Base-by-base conservation (phyloP, 2,113 vertebrate species). In the Ammodytes marinus region DNA sequence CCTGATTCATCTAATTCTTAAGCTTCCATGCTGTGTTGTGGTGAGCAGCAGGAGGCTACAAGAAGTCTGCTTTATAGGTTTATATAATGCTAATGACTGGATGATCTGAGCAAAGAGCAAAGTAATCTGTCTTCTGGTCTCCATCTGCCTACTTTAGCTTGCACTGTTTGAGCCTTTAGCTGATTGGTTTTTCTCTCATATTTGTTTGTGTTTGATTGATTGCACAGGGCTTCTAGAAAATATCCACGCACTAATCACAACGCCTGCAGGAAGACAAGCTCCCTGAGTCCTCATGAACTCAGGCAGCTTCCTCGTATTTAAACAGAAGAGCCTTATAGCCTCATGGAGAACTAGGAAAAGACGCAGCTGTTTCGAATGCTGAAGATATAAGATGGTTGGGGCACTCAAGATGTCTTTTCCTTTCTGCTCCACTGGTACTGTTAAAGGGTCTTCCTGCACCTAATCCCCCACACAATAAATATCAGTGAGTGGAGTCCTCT, bases 391-490 rank as follows among this genome's bases (percentile, higher is more conserved):
- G 84, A 79, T 69, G 53, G 77, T 49, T n/a, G 39, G 54, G 58
- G 80, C 78, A 89, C 85, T 92, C 85, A 91, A 92, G 52, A 89
- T 83, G 83, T 91, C 91, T 65, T 86, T 88, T 77, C 82, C 84
- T 88, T 84, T 91, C 85, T 90, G 91, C 88, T 91, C 77, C 27
- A 46, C 70, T 93, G 90, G 80, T 81, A 76, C 86, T 75, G 73
- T 91, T 77, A 85, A 82, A 90, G 55, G 65, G 72, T 87, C 81
- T 79, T 82, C 81, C 87, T 87, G 85, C 85, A 81, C 82, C 90
- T 91, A 91, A 91, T 77, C 74, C 78, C 59, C 77, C 42, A 43
- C 86, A 80, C 86, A 88, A 85, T 92, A 93, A 94, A 93, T 92
- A 93, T 90, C 73, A 83, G 79, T 53, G 77, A 74, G 42, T 6